Base-by-base conservation (phyloP, 37 sponge, comb jelly and placozoan species). In the Halichondria panicea region DNA sequence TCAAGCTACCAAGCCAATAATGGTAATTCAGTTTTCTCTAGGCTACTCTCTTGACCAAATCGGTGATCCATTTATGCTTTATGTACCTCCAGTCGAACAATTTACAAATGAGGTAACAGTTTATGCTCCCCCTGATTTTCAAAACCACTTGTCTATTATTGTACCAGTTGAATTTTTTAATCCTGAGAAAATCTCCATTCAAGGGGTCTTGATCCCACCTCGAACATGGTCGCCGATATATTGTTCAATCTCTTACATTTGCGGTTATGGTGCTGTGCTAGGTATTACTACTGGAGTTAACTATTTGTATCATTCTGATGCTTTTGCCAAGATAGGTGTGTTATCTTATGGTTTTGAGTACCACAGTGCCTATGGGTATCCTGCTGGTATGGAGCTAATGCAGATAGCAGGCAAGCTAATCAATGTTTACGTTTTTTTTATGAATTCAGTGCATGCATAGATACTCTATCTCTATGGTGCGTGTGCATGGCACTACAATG, bases 1-100 rank as follows among this genome's bases (percentile, higher is more conserved):
- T 39, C 31, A 67, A 18, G 63, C 78, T 5, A 58, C 48, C 30
- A 66, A 69, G 39, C 78, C 78, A 13, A 44, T 76, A 31, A 61
- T 77, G 0, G n/a, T 84, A 28, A 52, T 84, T 0, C 85, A 84
- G 64, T 76, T 52, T 57, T 76, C 85, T 4, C 28, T 24, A 21
- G 85, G 85, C 0, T 43, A 2, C 15, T 58, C 78, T 54, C 32
- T 69, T 22, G 85, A 84, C 28, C 19, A 39, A 27, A 34, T 74
- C 13, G 83, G 72, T 42, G 83, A 82, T 27, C 83, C 83, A 21
- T 82, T 82, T 60, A 82, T 82, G 83, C 18, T 73, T 4, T 37
- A 53, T 19, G 41, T 82, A 19, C 75, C 83, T 21, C 83, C 83
- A 43, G 67, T 73, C 18, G 75, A 72, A 4, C 83, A 74, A 37